Base-by-base conservation (phyloP, 2,888 invertebrate species). In the Amaurobius ferox region DNA sequence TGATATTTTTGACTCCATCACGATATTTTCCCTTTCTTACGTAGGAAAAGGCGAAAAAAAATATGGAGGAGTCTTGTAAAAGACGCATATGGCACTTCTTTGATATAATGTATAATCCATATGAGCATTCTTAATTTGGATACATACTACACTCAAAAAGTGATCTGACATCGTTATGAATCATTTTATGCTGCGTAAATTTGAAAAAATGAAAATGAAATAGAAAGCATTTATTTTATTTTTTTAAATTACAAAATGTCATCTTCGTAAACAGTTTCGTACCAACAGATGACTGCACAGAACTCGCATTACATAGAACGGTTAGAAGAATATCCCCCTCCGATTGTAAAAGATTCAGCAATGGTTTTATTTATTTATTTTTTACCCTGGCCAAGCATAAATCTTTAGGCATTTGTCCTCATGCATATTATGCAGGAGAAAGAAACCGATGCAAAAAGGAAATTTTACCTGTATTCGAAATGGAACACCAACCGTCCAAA, bases 351-450 rank as follows among this genome's bases (percentile, higher is more conserved):
- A 44, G n/a, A 9, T 44, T 44, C 44, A 44, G 44, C 6, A 44
- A 44, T 2, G 44, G 7, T 55, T 55, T 23, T 55, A 16, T 64
- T 16, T 13, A 23, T 55, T 23, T 55, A 23, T 23, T 64, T 16
- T 29, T 29, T 64, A 29, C 30, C 23, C 16, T 29, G 1, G 29
- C 29, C 13, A 2, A 23, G 64, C 64, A 64, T 30, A 29, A 64
- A 64, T 64, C 64, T 30, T 64, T 64, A n/a, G 29, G 30, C 16
- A 64, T 64, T 64, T 64, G 30, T 64, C 23, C 40, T 68, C 35
- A 68, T 28, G 68, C 39, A 68, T 28, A 68, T 76, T 76, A 66
- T 44, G 44, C 44, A 66, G 16, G 11, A 19, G 44, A 29, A 44
- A 26, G 62, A 64, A 55, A 55, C 55, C 2, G 16, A 40, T 23